Evolutionary conservation across 2,113 vertebrate genomes (phyloP).

Genomic region (Hippocampus guttulatus): DNA sequence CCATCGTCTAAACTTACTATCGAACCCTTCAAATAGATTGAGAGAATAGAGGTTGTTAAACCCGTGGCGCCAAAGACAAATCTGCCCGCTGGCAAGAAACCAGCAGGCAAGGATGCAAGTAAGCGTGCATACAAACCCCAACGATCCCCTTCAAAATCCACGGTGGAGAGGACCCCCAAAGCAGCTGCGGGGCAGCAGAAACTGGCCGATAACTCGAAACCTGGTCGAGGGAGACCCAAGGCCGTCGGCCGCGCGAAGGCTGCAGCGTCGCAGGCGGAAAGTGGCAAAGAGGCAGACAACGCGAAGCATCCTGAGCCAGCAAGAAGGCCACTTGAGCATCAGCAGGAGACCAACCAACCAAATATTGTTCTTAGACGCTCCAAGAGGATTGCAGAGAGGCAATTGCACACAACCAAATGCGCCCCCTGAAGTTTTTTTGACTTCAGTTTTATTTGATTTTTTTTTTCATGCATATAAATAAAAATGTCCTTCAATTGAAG

Average conservation of each 20-base stretch:
- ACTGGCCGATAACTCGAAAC: not conserved
- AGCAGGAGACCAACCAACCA: not conserved
- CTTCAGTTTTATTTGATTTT: not conserved
- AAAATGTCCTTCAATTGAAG: not conserved
- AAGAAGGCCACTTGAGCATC: not conserved
- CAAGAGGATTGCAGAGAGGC: slow-evolving; percentile 55
- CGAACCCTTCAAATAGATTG: slow-evolving; percentile 7
- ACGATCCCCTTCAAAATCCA: not conserved
- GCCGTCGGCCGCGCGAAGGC: not conserved
- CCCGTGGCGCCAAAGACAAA: not conserved
- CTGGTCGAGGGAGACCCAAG: not conserved
- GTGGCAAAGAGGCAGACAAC: not conserved
- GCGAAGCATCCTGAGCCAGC: not conserved
- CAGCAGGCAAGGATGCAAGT: not conserved
- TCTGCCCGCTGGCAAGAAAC: not conserved
- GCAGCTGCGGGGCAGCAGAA: not conserved
- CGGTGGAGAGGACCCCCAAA: not conserved
- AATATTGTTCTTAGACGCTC: slow-evolving; percentile 37
- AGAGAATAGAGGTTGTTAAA: not conserved
- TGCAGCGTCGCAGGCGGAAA: not conserved
- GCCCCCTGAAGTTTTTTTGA: not conserved
- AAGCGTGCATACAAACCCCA: not conserved
- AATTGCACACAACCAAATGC: not conserved
- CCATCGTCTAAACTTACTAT: not conserved
- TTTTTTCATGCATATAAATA: not conserved